Base-by-base conservation (phyloP, 2,797 vertebrate genomes). In the Gobio occitaniae region DNA sequence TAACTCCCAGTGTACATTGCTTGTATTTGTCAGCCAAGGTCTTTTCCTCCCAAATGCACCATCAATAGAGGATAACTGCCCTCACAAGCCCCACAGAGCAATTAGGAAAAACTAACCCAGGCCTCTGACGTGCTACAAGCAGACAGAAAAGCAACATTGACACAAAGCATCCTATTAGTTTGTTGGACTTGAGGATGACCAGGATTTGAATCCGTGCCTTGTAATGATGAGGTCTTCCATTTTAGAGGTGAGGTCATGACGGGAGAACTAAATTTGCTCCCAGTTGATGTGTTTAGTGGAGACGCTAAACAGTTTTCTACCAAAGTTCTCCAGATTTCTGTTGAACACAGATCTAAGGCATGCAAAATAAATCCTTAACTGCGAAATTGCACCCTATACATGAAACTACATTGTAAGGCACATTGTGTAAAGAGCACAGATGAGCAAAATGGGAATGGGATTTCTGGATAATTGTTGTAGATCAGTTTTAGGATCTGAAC, bases 71-170 rank as follows among this genome's bases (percentile, higher is more conserved):
- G n/a, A 83, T 72, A 75, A 82, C 78, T 77, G 83, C 65, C 65
- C 70, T 86, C 79, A 11, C 47, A 41, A 68, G 71, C 78, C 70
- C 36, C 56, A 70, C 56, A 52, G 77, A 85, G 80, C 82, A 86
- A 83, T 56, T 89, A 80, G 85, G 76, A 88, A 86, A 89, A 65
- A 75, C 83, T 88, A 63, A 63, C 76, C 44, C 36, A 36, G 70
- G 44, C 44, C 70, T 65, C 70, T 75, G 74, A 85, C 72, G 82
- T 80, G 47, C 70, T 71, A 52, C 32, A 11, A 77, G 85, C 76
- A 88, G 83, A 88, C 85, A 70, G 71, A 84, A 81, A 72, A 81
- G 85, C 85, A 87, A 88, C 71, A 83, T 84, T 88, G 80, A 86
- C 87, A 86, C 83, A 80, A 85, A 86, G 72, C 85, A 86, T 83